These are phyloP conservation scores for Galaxias olidus DNA, from an alignment of 2,797 vertebrate species.

Conservation along the genomic window DNA sequence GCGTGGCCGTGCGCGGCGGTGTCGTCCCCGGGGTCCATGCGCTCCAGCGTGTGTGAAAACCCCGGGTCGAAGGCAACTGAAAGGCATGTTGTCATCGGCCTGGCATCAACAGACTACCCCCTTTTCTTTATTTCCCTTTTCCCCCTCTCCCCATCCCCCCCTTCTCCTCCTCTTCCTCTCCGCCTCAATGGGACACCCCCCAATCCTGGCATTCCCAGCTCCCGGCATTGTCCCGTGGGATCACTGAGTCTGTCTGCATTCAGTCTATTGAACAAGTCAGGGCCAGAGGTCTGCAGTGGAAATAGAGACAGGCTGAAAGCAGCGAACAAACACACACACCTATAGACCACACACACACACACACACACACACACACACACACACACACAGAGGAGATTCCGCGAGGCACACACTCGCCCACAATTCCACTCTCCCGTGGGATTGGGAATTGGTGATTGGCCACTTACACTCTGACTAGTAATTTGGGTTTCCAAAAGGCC, in stretches of 20 bases:
- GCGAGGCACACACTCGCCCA: too few relatives aligned
- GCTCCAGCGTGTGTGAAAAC: conserved; percentile 11
- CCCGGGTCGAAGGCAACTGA: too few relatives aligned
- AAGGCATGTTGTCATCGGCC: not conserved
- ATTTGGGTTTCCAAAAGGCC: conserved; percentile 15
- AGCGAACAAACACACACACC: conserved; percentile 28
- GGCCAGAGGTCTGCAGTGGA: conserved; percentile 36
- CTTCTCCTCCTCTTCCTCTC: conserved; percentile 27
- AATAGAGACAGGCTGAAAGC: conserved; percentile 24
- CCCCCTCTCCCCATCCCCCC: conserved; percentile 14
- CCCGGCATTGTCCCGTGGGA: conserved; percentile 36
- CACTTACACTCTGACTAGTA: conserved; percentile 34
- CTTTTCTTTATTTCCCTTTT: not conserved
- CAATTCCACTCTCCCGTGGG: too few relatives aligned
- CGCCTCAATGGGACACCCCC: conserved; percentile 21
- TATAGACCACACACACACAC: not conserved
- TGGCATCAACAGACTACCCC: not conserved
- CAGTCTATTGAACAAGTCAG: conserved; percentile 44
- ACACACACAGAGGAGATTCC: too few relatives aligned
- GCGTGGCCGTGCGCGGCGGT: too few relatives aligned
- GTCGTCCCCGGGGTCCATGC: too few relatives aligned
- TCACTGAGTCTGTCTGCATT: conserved; percentile 41
- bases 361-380: too few relatives aligned
- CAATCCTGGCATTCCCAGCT: conserved; percentile 37
- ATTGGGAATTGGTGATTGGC: conserved; percentile 24